Conservation (phyloP, 2,797 vertebrate genomes). For the Tarsius wallacei region DNA sequence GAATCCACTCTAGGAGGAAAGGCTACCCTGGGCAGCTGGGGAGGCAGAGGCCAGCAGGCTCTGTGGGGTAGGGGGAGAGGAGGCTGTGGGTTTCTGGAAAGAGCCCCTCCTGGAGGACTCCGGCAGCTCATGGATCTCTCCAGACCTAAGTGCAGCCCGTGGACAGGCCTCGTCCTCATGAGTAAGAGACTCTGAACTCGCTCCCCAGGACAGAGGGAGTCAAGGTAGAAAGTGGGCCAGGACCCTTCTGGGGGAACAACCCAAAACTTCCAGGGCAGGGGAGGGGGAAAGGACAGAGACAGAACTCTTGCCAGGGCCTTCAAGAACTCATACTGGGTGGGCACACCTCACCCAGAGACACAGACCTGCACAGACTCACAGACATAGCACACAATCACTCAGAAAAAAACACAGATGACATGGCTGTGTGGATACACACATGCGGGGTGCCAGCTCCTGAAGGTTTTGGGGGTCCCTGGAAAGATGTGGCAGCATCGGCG, state of each 20-base stretch:
- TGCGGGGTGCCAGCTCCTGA: no score
- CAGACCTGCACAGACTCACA: not conserved
- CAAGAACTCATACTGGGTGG: not conserved
- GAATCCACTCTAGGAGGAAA: not conserved
- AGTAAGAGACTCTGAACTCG: not conserved
- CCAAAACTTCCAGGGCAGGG: not conserved
- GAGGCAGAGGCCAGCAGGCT: no score
- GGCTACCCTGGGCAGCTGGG: fast-evolving
- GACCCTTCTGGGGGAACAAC: no score
- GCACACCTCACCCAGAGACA: not conserved
- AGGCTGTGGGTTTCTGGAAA: not conserved
- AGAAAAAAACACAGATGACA: not conserved
- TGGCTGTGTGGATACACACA: not conserved
- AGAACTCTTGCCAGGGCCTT: not conserved
- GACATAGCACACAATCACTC: no score
- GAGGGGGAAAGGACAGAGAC: fast-evolving
- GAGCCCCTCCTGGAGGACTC: not conserved
- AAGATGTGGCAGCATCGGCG: no score
- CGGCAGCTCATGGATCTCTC: not conserved
- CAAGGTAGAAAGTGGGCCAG: not conserved
- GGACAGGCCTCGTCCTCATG: conserved; percentile 9
- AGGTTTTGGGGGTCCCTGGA: no score
- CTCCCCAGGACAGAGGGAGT: not conserved
- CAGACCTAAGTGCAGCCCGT: not conserved
- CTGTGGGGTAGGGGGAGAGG: no score